Base-by-base conservation (phyloP, 2,113 vertebrate species). In the Xenus cinereus region DNA sequence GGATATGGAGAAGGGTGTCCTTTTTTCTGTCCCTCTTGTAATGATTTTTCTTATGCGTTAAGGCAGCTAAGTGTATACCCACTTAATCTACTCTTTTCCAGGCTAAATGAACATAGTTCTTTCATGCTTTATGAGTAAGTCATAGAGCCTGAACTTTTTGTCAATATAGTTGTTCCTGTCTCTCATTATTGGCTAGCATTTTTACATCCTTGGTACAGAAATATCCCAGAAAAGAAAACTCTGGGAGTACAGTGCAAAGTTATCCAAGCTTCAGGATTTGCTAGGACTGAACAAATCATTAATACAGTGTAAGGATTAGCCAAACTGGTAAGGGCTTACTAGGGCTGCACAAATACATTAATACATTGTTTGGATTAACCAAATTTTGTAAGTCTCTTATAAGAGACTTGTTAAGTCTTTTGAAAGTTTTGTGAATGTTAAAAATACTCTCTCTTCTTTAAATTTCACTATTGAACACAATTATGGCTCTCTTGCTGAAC, bases 41-140 rank as follows among this genome's bases (percentile, higher is more conserved):
- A n/a, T 22, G 33, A 1, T 33, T 75, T 95, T 90, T 90, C 37
- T 11, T 64, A 18, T 54, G 2, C 39, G 7, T 87, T 75, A 84
- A 21, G 10, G 17, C 73, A 87, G 39, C 32, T 50, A 45, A 50
- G 11, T 39, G 9, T 57, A 57, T 33, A 35, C 10, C 2, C 17
- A 68, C 22, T 71, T 50, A 50, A 10, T 66, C 45, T 86, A 12
- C 35, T 54, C 46, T 64, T 83, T 76, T 73, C 43, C 26, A 37
- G 56, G 14, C 8, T 2, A 4, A 87, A 41, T 0, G 0, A 43
- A 9, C 6, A 14, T n/a, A 30, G 10, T 76, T 46, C 23, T 73
- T 84, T 48, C 33, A 83, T 26, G 24, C 24, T 77, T 71, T 66
- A 9, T 26, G 19, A 63, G 16, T 37, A 92, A 73, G 63, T 59